Evolutionary conservation across 2,113 vertebrate genomes (phyloP).

Genomic region (Cinclus mexicanus): DNA sequence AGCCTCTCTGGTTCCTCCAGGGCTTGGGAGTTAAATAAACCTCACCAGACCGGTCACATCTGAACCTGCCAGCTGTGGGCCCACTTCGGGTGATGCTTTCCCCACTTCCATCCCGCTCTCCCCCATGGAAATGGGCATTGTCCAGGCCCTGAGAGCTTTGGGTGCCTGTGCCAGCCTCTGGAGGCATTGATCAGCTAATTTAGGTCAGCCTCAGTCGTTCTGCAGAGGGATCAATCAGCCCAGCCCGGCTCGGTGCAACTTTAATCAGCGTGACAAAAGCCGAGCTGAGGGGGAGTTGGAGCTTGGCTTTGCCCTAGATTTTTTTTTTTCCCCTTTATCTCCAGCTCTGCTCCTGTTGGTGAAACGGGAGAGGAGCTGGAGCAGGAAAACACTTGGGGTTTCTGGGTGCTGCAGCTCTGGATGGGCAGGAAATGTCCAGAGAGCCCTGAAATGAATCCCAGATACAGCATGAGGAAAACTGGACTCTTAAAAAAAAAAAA

Average conservation of each 20-base stretch:
- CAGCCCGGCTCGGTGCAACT: not conserved
- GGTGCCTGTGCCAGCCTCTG: not conserved
- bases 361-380: not conserved
- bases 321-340: not conserved
- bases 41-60: too few relatives aligned
- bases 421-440: not conserved
- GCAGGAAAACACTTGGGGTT: not conserved
- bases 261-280: slow-evolving; percentile 7
- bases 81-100: not conserved
- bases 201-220: not conserved
- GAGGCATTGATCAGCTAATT: not conserved
- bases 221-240: slow-evolving; percentile 30
- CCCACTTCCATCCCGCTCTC: fast-evolving
- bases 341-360: not conserved
- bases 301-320: slow-evolving; percentile 9
- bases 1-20: not conserved
- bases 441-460: not conserved
- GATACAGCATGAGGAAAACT: too few relatives aligned
- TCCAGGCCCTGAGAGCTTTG: not conserved
- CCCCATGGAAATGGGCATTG: fast-evolving
- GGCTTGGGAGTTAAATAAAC: too few relatives aligned
- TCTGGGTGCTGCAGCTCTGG: not conserved
- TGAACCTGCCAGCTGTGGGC: too few relatives aligned
- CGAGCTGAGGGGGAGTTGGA: slow-evolving; percentile 6
- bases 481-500: not conserved